A percentile compares a stretch with the other conserved stretches of the same genome.
Conservation (phyloP, 2,113 vertebrate genomes). For the Megaleporinus macrocephalus region DNA sequence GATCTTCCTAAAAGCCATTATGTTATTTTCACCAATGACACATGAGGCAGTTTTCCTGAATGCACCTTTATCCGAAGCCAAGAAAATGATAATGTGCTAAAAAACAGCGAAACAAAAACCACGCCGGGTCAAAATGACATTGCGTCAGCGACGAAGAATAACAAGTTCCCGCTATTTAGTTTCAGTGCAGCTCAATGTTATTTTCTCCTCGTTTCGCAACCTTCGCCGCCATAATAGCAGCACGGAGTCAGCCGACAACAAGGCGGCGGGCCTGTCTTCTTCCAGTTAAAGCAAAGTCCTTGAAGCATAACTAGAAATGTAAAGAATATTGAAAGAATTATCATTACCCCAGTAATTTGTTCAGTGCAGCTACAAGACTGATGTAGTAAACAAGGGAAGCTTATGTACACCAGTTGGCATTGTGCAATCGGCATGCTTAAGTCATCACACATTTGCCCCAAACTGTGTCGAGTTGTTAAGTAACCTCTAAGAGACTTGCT, state of each 20-base stretch:
- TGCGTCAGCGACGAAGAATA: neutral
- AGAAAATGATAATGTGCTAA: neutral
- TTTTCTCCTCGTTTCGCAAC: neutral
- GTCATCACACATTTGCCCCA: too few relatives aligned
- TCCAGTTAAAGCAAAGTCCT: too few relatives aligned
- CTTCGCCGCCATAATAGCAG: neutral
- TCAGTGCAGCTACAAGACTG: too few relatives aligned
- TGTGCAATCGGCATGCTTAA: too few relatives aligned
- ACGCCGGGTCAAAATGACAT: neutral
- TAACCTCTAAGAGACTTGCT: too few relatives aligned
- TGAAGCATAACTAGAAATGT: too few relatives aligned
- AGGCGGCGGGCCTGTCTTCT: too few relatives aligned
- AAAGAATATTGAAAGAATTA: too few relatives aligned
- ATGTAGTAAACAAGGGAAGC: too few relatives aligned
- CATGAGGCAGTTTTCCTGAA: neutral
- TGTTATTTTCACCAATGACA: conserved; percentile 3
- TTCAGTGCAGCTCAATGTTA: neutral
- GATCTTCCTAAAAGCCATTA: neutral
- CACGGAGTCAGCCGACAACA: neutral
- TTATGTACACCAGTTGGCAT: too few relatives aligned
- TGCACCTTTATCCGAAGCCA: neutral
- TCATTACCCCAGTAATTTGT: too few relatives aligned
- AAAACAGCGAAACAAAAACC: neutral
- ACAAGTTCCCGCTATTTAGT: neutral
- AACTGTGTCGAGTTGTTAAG: too few relatives aligned